Conservation (phyloP, 2,888 invertebrate genomes). For the Aphidoletes aphidimyza region DNA sequence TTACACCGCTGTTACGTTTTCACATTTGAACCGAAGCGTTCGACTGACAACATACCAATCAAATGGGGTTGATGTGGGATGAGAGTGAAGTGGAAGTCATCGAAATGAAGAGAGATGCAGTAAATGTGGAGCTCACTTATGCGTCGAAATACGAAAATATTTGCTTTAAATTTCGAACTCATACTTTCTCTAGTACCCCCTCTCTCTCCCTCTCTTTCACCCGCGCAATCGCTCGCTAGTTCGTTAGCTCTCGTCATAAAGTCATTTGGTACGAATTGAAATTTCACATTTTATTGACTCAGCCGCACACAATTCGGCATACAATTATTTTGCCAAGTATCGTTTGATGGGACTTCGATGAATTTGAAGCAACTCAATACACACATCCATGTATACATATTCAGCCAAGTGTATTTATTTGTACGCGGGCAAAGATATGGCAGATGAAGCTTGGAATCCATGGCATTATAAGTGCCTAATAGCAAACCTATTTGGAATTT, state of each 20-base stretch:
- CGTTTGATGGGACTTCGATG: not conserved
- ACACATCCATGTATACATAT: not conserved
- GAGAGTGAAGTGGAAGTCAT: too few relatives aligned
- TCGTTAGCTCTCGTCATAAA: too few relatives aligned
- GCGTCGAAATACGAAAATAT: not conserved
- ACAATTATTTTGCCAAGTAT: not conserved
- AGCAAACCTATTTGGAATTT: conserved; percentile 3
- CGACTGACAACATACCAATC: not conserved
- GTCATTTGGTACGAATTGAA: conserved; percentile 13
- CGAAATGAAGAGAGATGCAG: too few relatives aligned
- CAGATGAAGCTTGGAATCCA: conserved; percentile 37
- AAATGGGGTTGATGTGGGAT: not conserved
- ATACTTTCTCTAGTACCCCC: too few relatives aligned
- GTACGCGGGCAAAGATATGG: conserved; percentile 6
- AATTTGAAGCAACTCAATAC: not conserved
- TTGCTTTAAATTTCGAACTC: not conserved
- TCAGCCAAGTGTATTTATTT: conserved; percentile 10
- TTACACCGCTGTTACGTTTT: not conserved
- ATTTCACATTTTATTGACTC: conserved; percentile 40
- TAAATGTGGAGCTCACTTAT: not conserved
- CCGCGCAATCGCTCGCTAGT: too few relatives aligned
- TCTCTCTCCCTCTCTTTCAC: too few relatives aligned
- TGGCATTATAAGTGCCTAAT: not conserved
- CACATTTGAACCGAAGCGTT: not conserved
- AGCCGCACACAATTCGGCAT: not conserved